Evolutionary conservation across 2,888 invertebrate species (phyloP).

Genomic region (Mesochorus sp.): DNA sequence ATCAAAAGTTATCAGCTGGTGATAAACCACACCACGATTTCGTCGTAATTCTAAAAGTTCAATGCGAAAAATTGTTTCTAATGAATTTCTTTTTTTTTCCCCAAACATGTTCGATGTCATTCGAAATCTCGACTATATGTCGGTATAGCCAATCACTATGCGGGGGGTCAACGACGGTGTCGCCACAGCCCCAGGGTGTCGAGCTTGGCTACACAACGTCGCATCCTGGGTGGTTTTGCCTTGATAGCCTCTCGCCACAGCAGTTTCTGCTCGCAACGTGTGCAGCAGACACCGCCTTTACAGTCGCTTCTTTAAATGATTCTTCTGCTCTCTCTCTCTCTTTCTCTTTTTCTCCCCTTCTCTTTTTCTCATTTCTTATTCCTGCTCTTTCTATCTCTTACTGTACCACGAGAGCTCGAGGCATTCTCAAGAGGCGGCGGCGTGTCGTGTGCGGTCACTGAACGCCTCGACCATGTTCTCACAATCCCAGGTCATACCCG

Average conservation of each 20-base stretch:
- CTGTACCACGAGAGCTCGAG: slow-evolving; percentile 15
- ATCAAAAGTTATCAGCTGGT: too few species aligned
- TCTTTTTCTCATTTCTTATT: background rate
- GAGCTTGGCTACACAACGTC: slow-evolving; percentile 34
- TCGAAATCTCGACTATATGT: background rate
- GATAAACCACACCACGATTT: too few species aligned
- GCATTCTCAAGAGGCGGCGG: slow-evolving; percentile 41
- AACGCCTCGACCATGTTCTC: slow-evolving; percentile 32
- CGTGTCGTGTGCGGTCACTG: slow-evolving; percentile 46
- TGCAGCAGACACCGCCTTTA: slow-evolving; percentile 50
- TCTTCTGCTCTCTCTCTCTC: slow-evolving; percentile 27
- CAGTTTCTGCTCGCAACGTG: slow-evolving; percentile 48
- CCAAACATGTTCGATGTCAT: background rate
- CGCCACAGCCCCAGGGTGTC: slow-evolving; percentile 43
- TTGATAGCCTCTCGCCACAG: slow-evolving; percentile 34
- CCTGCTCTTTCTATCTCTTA: slow-evolving; percentile 2
- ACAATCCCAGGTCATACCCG: slow-evolving; percentile 4
- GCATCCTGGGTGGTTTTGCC: slow-evolving; percentile 60
- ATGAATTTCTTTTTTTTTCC: too few species aligned
- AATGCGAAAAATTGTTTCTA: background rate
- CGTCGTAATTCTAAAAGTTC: too few species aligned
- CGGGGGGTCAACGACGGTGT: slow-evolving; percentile 43
- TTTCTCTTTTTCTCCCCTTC: slow-evolving; percentile 2
- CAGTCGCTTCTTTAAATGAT: slow-evolving; percentile 49
- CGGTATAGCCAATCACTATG: slow-evolving; percentile 12